These are phyloP conservation scores for Plecturocebus donacophilus DNA, from an alignment of 2,113 vertebrate genomes.

Conservation along the genomic window DNA sequence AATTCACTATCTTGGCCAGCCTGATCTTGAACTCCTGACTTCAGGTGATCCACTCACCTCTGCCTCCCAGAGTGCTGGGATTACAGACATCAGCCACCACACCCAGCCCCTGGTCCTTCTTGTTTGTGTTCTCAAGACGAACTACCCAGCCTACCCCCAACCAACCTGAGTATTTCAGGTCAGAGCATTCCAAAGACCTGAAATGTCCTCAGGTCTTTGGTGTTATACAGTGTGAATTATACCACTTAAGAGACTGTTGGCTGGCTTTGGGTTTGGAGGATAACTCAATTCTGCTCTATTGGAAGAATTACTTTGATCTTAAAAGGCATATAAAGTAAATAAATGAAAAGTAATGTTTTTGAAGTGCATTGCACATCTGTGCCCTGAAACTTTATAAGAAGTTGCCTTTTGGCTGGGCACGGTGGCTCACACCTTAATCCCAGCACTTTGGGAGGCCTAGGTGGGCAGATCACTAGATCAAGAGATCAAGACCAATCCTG, in stretches of 20 bases:
- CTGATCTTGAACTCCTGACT: no score
- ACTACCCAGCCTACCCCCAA: no score
- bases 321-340: conserved; percentile 25
- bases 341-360: conserved; percentile 13
- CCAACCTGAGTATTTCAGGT: no score
- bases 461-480: no score
- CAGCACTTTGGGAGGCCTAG: no score
- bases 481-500: no score
- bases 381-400: conserved; percentile 34
- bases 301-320: conserved; percentile 41
- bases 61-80: no score
- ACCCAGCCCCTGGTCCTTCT: not conserved
- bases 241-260: not conserved
- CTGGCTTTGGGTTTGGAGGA: not conserved
- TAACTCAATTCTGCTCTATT: not conserved
- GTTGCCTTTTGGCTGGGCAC: not conserved
- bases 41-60: no score
- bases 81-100: no score
- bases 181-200: not conserved
- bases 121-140: not conserved
- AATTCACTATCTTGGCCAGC: no score
- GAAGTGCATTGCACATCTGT: not conserved
- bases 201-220: not conserved
- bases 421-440: no score
- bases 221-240: not conserved